These are phyloP conservation scores for Cinclus mexicanus DNA, from an alignment of 2,113 vertebrate genomes.

Conservation along the genomic window DNA sequence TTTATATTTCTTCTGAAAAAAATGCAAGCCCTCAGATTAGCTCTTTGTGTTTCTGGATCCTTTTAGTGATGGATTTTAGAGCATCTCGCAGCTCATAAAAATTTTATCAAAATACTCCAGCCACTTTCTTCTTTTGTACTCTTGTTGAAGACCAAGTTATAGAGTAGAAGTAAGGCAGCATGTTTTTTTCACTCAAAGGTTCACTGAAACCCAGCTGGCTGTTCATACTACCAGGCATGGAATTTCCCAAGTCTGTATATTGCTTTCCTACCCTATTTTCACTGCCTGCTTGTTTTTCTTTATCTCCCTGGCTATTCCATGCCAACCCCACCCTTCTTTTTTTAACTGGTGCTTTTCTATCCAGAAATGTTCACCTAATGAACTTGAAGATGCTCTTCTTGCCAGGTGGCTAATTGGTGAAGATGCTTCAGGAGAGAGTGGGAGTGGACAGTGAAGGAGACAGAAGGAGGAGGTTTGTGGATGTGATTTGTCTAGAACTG, in stretches of 20 bases:
- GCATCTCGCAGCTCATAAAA: not conserved
- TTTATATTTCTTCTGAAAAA: slow-evolving; percentile 22
- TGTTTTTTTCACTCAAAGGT: not conserved
- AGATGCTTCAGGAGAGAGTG: not conserved
- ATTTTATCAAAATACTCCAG: not conserved
- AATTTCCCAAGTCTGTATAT: not conserved
- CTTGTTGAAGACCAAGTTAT: not conserved
- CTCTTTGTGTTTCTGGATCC: not conserved
- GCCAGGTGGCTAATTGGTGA: not conserved
- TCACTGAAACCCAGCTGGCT: not conserved
- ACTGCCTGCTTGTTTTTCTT: not conserved
- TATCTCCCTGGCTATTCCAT: not conserved
- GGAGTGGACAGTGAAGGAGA: not conserved
- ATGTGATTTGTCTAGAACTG: not conserved
- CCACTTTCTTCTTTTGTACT: not conserved
- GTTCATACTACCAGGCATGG: not conserved
- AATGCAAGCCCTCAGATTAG: not conserved
- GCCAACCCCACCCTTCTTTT: slow-evolving; percentile 6
- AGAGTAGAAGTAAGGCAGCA: not conserved
- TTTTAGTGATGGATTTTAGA: not conserved
- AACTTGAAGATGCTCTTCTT: slow-evolving; percentile 9
- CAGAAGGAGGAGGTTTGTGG: not conserved
- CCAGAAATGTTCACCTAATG: slow-evolving; percentile 50
- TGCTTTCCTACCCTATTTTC: not conserved
- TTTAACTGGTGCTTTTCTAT: not conserved